Evolutionary conservation across 1,140 invertebrate genomes (phyloP).

Genomic region (Diachasmimorpha longicaudata): DNA sequence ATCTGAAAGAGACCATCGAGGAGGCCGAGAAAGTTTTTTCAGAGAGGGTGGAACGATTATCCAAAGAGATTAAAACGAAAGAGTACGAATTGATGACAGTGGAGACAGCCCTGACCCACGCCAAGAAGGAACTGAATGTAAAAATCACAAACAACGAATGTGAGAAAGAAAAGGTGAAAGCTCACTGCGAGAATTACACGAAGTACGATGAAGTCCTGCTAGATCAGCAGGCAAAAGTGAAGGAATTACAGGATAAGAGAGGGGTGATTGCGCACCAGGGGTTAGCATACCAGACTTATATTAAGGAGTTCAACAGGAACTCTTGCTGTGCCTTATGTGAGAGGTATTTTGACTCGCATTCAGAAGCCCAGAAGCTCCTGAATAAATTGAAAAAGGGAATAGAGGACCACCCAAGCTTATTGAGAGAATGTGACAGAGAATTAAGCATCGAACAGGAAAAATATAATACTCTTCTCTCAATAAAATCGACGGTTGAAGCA

Average conservation of each 20-base stretch:
- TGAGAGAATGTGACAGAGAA: too few species aligned
- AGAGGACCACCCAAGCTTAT: too few species aligned
- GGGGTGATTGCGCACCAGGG: conserved; percentile 60
- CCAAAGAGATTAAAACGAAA: conserved; percentile 67
- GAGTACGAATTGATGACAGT: conserved; percentile 66
- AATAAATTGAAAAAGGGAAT: too few species aligned
- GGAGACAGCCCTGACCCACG: conserved; percentile 68
- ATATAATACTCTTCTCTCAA: too few species aligned
- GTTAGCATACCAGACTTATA: conserved; percentile 64
- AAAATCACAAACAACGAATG: conserved; percentile 62
- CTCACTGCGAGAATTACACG: conserved; percentile 65
- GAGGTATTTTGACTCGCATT: too few species aligned
- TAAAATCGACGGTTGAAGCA: too few species aligned
- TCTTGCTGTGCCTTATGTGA: too few species aligned
- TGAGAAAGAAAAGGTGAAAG: conserved; percentile 66
- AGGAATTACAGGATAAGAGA: conserved; percentile 65
- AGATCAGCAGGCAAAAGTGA: conserved; percentile 61
- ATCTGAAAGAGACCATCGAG: too few species aligned
- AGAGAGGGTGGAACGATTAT: conserved; percentile 64
- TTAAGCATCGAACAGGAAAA: too few species aligned
- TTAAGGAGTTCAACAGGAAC: conserved; percentile 68
- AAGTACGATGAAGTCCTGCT: conserved; percentile 63
- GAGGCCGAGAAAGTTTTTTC: conserved; percentile 55
- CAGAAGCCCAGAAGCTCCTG: too few species aligned
- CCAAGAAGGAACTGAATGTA: conserved; percentile 64